Percentiles rank a stretch among this genome's conserved stretches.
Evolutionary conservation across 2,113 vertebrate genomes (phyloP).

Genomic region (Corythoichthys intestinalis): DNA sequence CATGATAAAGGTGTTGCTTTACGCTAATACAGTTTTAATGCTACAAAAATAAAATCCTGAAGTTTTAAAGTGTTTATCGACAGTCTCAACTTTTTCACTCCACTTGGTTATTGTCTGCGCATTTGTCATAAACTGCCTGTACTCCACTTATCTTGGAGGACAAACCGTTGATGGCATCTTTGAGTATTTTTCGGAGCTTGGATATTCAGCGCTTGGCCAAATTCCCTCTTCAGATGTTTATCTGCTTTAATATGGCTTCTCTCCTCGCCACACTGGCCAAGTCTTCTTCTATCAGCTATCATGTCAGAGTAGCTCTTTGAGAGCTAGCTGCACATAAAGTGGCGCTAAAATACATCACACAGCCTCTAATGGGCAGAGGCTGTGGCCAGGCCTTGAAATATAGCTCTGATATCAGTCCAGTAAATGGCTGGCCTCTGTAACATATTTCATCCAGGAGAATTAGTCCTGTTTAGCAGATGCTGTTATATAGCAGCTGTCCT

Average conservation of each 20-base stretch:
- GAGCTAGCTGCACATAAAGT: slow-evolving; percentile 71
- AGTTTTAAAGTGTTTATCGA: neutral
- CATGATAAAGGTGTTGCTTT: too few species aligned
- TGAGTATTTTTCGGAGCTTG: slow-evolving; percentile 4
- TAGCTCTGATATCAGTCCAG: slow-evolving; percentile 61
- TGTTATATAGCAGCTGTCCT: slow-evolving; percentile 56
- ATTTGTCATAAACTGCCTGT: neutral
- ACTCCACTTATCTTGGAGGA: slow-evolving; percentile 7
- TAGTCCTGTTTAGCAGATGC: slow-evolving; percentile 63
- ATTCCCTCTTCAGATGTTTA: slow-evolving; percentile 35
- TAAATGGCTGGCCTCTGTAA: slow-evolving; percentile 57
- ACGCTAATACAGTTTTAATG: neutral
- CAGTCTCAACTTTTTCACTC: neutral
- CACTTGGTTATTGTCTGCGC: neutral
- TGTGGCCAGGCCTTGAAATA: slow-evolving; percentile 66
- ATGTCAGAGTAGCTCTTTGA: slow-evolving; percentile 66
- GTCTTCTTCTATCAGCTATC: slow-evolving; percentile 70
- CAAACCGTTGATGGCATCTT: slow-evolving; percentile 1
- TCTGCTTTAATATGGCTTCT: slow-evolving; percentile 23
- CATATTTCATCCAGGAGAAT: slow-evolving; percentile 69
- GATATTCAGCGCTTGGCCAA: slow-evolving; percentile 18
- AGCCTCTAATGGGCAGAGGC: slow-evolving; percentile 66
- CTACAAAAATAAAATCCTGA: neutral
- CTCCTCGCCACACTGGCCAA: slow-evolving; percentile 22
- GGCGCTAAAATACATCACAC: slow-evolving; percentile 67